phyloP scores from a whole-genome alignment of 2,113 vertebrate species.

The Zapus hudsonius region DNA sequence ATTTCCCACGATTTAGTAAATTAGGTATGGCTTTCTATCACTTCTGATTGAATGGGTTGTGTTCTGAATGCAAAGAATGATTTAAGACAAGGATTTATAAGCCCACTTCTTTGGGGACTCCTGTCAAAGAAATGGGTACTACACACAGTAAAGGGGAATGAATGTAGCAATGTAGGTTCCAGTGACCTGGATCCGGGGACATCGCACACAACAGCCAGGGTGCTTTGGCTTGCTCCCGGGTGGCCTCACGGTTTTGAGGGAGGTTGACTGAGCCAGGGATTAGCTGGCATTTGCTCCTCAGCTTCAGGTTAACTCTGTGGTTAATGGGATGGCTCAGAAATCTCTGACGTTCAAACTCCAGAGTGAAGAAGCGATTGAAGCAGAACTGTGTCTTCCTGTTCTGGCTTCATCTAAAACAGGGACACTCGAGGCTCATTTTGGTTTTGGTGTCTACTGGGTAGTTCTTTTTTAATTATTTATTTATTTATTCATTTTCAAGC shows the following conservation, averaged over 20 bases:
- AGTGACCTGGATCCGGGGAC: neutral
- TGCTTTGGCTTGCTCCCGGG: neutral
- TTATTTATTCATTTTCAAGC: too few relatives aligned
- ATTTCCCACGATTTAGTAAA: neutral
- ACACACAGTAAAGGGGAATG: neutral
- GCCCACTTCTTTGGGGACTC: neutral
- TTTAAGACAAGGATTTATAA: neutral
- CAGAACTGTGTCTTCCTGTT: neutral
- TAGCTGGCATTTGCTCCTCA: neutral
- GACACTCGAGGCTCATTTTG: neutral
- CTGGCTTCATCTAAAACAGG: neutral
- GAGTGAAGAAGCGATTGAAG: neutral
- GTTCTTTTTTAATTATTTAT: too few relatives aligned
- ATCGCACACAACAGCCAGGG: neutral
- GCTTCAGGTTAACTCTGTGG: neutral
- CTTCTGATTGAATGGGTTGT: conserved; percentile 17
- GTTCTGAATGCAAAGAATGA: conserved; percentile 16
- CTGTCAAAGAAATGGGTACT: conserved; percentile 32
- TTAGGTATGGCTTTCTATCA: neutral
- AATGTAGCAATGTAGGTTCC: neutral
- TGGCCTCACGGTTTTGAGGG: neutral
- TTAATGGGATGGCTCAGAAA: neutral
- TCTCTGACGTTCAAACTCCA: neutral
- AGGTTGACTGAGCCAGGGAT: neutral
- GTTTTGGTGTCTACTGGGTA: too few relatives aligned